Conservation (phyloP, 2,113 vertebrate genomes). For the Gambusia holbrooki region DNA sequence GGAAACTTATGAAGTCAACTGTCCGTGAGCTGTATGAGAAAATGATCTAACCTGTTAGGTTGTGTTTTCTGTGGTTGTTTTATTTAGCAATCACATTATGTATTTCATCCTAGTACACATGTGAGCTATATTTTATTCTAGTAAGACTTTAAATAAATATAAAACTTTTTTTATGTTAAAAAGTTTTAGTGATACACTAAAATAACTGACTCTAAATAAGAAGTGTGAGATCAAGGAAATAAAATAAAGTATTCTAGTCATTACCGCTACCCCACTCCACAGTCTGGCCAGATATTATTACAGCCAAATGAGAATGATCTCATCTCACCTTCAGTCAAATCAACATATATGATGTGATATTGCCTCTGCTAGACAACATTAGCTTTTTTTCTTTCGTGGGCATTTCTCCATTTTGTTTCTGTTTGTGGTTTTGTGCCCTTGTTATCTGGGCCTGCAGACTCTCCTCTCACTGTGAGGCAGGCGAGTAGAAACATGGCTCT, state of each 20-base stretch:
- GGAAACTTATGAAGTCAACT: slow-evolving; percentile 9
- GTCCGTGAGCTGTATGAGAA: not conserved
- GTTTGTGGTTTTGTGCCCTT: slow-evolving; percentile 67
- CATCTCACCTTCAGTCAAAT: slow-evolving; percentile 61
- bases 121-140: not conserved
- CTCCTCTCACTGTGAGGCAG: slow-evolving; percentile 57
- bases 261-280: slow-evolving; percentile 35
- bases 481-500: slow-evolving; percentile 74
- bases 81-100: not conserved
- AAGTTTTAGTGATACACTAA: not conserved
- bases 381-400: slow-evolving; percentile 41
- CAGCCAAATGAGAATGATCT: slow-evolving; percentile 64
- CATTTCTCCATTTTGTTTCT: slow-evolving; percentile 54
- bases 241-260: slow-evolving; percentile 42
- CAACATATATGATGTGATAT: slow-evolving; percentile 64
- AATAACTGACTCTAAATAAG: slow-evolving; percentile 28
- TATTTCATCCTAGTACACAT: not conserved
- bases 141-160: not conserved
- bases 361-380: slow-evolving; percentile 59
- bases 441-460: slow-evolving; percentile 72
- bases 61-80: too few relatives aligned
- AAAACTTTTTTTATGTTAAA: not conserved
- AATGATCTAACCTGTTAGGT: not conserved
- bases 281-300: slow-evolving; percentile 44
- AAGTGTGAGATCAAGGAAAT: slow-evolving; percentile 40